Percentiles rank a stretch among this genome's conserved stretches.
These are phyloP conservation scores for Triops longicaudatus DNA, from an alignment of 1,140 invertebrate genomes.

Conservation along the genomic window DNA sequence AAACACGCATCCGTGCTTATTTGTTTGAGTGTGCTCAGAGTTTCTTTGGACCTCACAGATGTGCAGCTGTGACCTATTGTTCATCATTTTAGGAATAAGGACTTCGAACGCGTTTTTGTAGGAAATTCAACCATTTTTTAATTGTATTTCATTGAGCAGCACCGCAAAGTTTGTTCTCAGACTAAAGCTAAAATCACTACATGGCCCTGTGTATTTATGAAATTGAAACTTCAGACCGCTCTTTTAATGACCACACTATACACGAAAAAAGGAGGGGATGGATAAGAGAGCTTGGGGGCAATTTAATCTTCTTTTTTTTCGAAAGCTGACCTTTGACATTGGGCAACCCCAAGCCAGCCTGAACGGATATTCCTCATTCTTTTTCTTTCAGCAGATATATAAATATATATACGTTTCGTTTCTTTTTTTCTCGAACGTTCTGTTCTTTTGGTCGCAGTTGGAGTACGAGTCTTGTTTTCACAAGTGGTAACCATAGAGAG, in stretches of 20 bases:
- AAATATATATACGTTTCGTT: background rate
- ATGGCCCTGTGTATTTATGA: background rate
- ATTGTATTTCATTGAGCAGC: conserved; percentile 15
- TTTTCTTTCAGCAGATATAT: background rate
- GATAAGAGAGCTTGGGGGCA: background rate
- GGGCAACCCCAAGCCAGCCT: background rate
- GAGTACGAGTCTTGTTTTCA: background rate
- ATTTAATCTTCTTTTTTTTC: conserved; percentile 3
- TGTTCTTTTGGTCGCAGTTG: background rate
- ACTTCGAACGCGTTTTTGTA: background rate
- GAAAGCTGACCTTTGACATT: background rate
- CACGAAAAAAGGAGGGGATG: background rate
- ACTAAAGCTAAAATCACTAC: background rate
- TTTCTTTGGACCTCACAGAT: background rate
- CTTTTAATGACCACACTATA: background rate
- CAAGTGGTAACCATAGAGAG: background rate
- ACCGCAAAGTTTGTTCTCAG: background rate
- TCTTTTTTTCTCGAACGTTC: background rate
- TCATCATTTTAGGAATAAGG: background rate
- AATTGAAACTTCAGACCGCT: background rate
- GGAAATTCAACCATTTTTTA: background rate
- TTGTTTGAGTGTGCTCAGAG: background rate
- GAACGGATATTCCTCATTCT: background rate
- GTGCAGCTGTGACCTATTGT: background rate
- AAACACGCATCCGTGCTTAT: background rate